Percentiles rank a stretch among this genome's conserved stretches.
These are phyloP conservation scores for Neodontobutis hainanensis DNA, from an alignment of 2,113 vertebrate species.

Conservation along the genomic window DNA sequence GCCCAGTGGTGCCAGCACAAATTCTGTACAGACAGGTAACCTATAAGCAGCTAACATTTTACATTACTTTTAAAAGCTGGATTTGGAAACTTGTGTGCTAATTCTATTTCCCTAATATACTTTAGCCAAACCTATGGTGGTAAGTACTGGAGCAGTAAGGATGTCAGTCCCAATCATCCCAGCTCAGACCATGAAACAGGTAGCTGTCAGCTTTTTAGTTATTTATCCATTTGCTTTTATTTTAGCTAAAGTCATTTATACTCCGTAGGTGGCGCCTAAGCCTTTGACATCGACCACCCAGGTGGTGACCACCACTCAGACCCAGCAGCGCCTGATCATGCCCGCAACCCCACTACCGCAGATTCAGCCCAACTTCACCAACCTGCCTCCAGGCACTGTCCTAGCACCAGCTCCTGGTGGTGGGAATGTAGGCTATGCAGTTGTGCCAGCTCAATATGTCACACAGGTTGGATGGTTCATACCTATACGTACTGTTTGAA, in stretches of 20 bases:
- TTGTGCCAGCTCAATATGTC: conserved; percentile 95
- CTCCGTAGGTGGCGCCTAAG: conserved; percentile 88
- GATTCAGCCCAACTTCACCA: conserved; percentile 97
- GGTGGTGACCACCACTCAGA: conserved; percentile 89
- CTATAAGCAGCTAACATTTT: background rate
- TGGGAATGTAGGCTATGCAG: conserved; percentile 91
- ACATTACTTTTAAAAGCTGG: background rate
- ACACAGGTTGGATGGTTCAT: conserved; percentile 84
- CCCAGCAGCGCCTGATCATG: conserved; percentile 97
- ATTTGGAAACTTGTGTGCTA: background rate
- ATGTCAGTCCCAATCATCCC: conserved; percentile 95
- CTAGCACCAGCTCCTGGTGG: conserved; percentile 90
- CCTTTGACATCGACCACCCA: conserved; percentile 86
- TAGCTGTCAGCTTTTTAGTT: conserved; percentile 49
- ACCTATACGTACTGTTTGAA: background rate
- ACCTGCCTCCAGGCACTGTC: conserved; percentile 93
- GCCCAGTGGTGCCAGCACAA: conserved; percentile 85
- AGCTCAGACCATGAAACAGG: conserved; percentile 93
- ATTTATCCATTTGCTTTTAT: background rate
- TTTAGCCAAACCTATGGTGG: conserved; percentile 91
- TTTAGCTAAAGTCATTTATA: background rate
- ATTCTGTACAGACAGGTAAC: conserved; percentile 89
- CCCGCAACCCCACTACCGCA: conserved; percentile 94
- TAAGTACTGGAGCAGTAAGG: conserved; percentile 86
- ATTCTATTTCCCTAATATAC: conserved; percentile 6